Conservation (phyloP, 2,888 invertebrate genomes). For the Lepidocyrtoides sp. region DNA sequence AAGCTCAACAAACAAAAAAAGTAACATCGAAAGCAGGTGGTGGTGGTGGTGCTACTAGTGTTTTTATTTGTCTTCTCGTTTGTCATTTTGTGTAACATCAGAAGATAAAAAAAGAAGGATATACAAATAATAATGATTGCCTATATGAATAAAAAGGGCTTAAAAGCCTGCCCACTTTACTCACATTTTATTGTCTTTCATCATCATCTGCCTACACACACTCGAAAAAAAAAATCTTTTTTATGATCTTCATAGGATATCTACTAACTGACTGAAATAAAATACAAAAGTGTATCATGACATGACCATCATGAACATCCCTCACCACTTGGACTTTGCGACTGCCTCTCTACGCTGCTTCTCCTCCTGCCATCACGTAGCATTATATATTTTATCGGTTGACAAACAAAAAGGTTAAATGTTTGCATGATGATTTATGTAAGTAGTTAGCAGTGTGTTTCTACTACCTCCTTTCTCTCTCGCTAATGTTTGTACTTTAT, state of each 20-base stretch:
- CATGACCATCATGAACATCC: neutral
- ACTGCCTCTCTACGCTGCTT: neutral
- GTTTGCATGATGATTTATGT: slow-evolving; percentile 71
- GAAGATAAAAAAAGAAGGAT: slow-evolving; percentile 53
- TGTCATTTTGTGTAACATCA: slow-evolving; percentile 57
- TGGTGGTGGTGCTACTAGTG: slow-evolving; percentile 66
- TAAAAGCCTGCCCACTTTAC: slow-evolving; percentile 66
- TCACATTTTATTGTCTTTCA: neutral
- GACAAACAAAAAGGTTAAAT: slow-evolving; percentile 70
- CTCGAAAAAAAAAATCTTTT: neutral
- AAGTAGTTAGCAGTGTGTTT: slow-evolving; percentile 26
- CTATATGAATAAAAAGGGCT: slow-evolving; percentile 41
- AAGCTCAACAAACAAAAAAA: neutral
- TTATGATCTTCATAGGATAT: neutral
- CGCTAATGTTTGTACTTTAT: slow-evolving; percentile 61
- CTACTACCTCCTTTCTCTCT: no score
- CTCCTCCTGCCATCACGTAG: slow-evolving; percentile 19
- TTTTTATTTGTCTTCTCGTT: slow-evolving; percentile 63
- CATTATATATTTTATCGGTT: slow-evolving; percentile 60
- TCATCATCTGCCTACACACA: neutral
- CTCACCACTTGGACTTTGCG: neutral
- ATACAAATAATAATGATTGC: slow-evolving; percentile 28
- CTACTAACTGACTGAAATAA: neutral
- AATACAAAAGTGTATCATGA: slow-evolving; percentile 11
- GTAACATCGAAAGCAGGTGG: slow-evolving; percentile 33